phyloP scores from a whole-genome alignment of 1,140 invertebrate genomes.

The Mamestra configurata region DNA sequence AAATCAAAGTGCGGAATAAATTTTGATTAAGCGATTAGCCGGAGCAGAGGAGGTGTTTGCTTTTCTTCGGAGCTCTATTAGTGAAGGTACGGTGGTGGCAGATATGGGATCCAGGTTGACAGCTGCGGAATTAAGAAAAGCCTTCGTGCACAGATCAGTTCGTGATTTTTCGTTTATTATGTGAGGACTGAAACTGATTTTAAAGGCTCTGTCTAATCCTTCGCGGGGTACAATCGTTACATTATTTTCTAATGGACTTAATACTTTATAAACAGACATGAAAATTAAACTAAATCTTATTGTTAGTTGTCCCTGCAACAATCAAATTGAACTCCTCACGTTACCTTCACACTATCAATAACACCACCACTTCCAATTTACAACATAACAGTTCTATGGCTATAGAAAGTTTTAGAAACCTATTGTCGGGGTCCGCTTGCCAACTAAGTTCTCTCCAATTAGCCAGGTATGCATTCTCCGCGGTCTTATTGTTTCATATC shows the following conservation, averaged over 20 bases:
- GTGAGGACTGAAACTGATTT: too few relatives aligned
- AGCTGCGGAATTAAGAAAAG: not conserved
- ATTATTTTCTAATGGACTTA: too few relatives aligned
- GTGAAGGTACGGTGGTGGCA: conserved; percentile 52
- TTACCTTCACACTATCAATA: too few relatives aligned
- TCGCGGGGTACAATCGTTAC: too few relatives aligned
- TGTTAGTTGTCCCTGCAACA: not conserved
- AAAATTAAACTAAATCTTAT: too few relatives aligned
- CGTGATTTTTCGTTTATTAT: too few relatives aligned
- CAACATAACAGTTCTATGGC: not conserved
- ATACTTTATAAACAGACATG: too few relatives aligned
- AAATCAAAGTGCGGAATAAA: conserved; percentile 88
- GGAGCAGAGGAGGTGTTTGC: conserved; percentile 76
- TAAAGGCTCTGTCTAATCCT: too few relatives aligned
- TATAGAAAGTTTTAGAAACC: conserved; percentile 7
- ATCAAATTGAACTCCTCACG: too few relatives aligned
- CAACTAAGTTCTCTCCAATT: conserved; percentile 28
- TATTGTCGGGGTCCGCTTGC: conserved; percentile 3
- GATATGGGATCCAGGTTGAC: not conserved
- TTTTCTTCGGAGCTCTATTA: conserved; percentile 73
- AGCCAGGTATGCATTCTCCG: conserved; percentile 12
- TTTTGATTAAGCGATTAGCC: conserved; percentile 88
- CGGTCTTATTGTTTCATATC: conserved; percentile 22
- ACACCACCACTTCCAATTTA: not conserved
- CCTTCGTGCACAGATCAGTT: too few relatives aligned